Base-by-base conservation (phyloP, 2,113 vertebrate genomes). In the Nanorana parkeri region DNA sequence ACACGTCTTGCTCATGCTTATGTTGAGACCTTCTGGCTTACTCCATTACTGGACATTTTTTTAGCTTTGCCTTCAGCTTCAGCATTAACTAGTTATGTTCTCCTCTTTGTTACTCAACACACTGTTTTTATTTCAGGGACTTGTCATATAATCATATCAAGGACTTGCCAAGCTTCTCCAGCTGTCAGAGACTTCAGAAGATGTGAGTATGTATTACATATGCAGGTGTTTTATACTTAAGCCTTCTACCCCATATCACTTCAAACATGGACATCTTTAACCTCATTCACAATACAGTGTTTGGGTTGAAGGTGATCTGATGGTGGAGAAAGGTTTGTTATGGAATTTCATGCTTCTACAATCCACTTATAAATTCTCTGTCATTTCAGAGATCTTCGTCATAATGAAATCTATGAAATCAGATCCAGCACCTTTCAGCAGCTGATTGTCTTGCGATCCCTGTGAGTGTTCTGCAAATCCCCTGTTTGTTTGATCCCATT, bases 111-210 rank as follows among this genome's bases (percentile, higher is more conserved):
- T 17, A 4, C 20, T 75, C 21, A 17, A 15, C 55, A 55, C 20
- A 75, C 21, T 61, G 56, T 80, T 65, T 32, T 36, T 90, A 74
- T 92, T 91, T 85, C 91, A 99, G 97, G 51, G 97, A 99, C 89
- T 92, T 99, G 60, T 98, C 97, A 47, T 97, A 95, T 79, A 98
- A 98, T 87, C 89, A 90, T 24, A 92, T 98, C 84, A 90, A 94
- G 91, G 91, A 93, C 51, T 92, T 98, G 71, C 97, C 96, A 29
- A 93, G 92, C 86, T 95, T 98, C 86, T 94, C 94, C 16, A 90
- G 89, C 61, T 98, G 97, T 83, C 91, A 93, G 81, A 95, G 92
- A 78, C 91, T 98, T 67, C 95, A 96, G 87, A 96, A 94, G 91
- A 95, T 97, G 96, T 97, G 93, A 88, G 96, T 85, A 3, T 61